Evolutionary conservation across 2,888 invertebrate species (phyloP).

Genomic region (Helleia helle): DNA sequence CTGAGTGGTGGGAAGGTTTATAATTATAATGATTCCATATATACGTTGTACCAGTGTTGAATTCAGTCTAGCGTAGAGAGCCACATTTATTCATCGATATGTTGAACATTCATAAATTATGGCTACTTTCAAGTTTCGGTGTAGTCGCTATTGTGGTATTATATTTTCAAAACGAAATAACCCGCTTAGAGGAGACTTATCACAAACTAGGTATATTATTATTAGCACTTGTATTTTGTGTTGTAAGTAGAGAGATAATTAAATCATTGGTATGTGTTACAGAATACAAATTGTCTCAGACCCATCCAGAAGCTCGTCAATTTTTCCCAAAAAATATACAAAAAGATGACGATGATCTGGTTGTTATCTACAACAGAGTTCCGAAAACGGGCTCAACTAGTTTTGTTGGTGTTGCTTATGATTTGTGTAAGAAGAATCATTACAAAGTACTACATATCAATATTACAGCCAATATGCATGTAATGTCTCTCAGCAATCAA

Average conservation of each 20-base stretch:
- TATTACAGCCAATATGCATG: slow-evolving; percentile 95
- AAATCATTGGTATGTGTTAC: slow-evolving; percentile 26
- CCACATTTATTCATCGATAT: slow-evolving; percentile 38
- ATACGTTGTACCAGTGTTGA: slow-evolving; percentile 43
- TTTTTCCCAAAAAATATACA: slow-evolving; percentile 44
- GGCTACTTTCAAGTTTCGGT: slow-evolving; percentile 58
- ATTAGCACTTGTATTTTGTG: slow-evolving; percentile 2
- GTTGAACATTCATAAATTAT: slow-evolving; percentile 64
- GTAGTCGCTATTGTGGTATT: slow-evolving; percentile 56
- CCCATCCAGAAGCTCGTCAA: slow-evolving; percentile 48
- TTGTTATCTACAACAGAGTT: slow-evolving; percentile 95
- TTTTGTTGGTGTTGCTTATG: slow-evolving; percentile 93
- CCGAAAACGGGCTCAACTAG: slow-evolving; percentile 98
- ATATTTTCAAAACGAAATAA: slow-evolving; percentile 65
- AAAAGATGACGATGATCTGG: slow-evolving; percentile 76
- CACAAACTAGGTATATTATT: slow-evolving; percentile 46
- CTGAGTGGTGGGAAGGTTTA: slow-evolving; percentile 42
- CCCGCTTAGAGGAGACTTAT: slow-evolving; percentile 54
- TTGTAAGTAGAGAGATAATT: neutral
- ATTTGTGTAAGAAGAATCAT: slow-evolving; percentile 83
- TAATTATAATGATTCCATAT: slow-evolving; percentile 48
- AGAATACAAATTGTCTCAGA: slow-evolving; percentile 51
- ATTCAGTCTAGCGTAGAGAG: slow-evolving; percentile 35
- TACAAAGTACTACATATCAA: slow-evolving; percentile 89
- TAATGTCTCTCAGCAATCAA: slow-evolving; percentile 95